These are phyloP conservation scores for Cephus rjabovi DNA, from an alignment of 2,888 invertebrate genomes.

Conservation along the genomic window DNA sequence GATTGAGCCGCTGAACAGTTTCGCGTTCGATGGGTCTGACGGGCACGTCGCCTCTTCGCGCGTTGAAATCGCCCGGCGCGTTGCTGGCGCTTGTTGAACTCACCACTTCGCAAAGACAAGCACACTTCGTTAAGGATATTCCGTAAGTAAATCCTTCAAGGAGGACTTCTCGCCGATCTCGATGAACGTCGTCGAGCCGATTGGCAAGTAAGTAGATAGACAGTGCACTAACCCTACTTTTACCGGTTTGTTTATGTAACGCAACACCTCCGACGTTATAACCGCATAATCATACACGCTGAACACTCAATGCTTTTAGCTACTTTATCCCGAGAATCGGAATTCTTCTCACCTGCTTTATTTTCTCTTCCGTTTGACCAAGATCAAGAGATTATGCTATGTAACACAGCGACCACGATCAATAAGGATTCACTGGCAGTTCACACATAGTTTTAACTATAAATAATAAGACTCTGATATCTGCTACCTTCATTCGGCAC, in stretches of 20 bases:
- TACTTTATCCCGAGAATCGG: neutral
- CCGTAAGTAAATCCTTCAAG: neutral
- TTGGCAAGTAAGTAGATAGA: neutral
- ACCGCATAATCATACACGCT: constrained; percentile 27
- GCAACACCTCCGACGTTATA: constrained; percentile 40
- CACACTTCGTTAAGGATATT: constrained; percentile 1
- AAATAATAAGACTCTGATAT: neutral
- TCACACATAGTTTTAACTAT: neutral
- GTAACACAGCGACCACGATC: neutral
- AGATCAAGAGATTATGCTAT: neutral
- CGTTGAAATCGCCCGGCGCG: constrained; percentile 35
- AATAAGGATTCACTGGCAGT: neutral
- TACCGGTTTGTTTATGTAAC: constrained; percentile 37
- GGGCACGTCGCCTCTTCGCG: constrained; percentile 18
- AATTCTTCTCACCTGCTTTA: neutral
- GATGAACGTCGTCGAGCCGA: neutral
- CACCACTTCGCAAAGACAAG: constrained; percentile 12
- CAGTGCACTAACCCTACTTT: neutral
- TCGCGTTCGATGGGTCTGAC: neutral
- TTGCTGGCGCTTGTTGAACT: constrained; percentile 12
- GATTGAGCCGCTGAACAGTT: neutral
- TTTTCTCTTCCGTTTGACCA: neutral
- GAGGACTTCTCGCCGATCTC: neutral
- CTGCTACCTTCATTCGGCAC: neutral
- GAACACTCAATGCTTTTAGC: neutral